Evolutionary conservation across 2,797 vertebrate species (phyloP).

Genomic region (Emydoidea blandingii): DNA sequence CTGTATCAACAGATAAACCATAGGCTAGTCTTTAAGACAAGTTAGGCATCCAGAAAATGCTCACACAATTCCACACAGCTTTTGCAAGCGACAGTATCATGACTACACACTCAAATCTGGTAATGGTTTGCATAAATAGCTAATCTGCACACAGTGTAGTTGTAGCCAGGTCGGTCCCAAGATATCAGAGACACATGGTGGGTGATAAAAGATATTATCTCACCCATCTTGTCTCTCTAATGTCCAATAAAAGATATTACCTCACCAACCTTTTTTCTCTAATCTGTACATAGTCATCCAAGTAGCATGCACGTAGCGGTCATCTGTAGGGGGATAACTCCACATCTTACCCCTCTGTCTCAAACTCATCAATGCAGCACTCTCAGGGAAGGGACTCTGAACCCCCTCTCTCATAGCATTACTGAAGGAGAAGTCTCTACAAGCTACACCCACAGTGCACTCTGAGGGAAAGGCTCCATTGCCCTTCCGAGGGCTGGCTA

Average conservation of each 20-base stretch:
- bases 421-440: neutral
- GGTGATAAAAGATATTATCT: no score
- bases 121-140: no score
- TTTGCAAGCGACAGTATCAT: neutral
- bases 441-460: no score
- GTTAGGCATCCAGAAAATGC: neutral
- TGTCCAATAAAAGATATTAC: no score
- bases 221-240: no score
- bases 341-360: fast-evolving
- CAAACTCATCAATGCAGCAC: neutral
- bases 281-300: neutral
- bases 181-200: no score
- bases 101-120: no score
- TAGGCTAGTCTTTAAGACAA: neutral
- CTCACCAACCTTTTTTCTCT: no score
- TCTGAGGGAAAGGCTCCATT: fast-evolving
- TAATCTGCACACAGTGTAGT: no score
- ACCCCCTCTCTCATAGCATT: neutral
- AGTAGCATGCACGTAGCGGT: neutral
- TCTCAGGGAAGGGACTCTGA: neutral
- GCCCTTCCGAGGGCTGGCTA: neutral
- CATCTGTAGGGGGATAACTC: neutral
- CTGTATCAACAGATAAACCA: neutral
- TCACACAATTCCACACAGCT: neutral
- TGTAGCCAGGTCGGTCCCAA: no score